A percentile compares a stretch with the other conserved stretches of the same genome.
Conservation (phyloP, 2,888 invertebrate species). For the Yponomeuta cagnagella region DNA sequence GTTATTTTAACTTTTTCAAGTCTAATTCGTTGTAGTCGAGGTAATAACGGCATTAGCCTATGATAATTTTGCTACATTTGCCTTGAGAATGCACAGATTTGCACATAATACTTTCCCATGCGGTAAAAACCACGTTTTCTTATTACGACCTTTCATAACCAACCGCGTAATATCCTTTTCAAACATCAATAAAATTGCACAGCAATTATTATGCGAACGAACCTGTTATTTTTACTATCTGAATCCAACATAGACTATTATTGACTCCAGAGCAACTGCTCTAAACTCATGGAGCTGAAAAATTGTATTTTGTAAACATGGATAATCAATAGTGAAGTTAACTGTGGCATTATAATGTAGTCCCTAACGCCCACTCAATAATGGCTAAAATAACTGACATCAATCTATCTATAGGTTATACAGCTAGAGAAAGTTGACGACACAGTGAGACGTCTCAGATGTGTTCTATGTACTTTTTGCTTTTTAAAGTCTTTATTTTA, state of each 20-base stretch:
- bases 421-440: neutral
- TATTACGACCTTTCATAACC: neutral
- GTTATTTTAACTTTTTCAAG: neutral
- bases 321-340: neutral
- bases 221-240: neutral
- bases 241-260: neutral
- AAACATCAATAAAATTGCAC: conserved; percentile 9
- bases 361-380: neutral
- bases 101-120: neutral
- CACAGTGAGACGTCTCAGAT: neutral
- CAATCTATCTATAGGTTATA: neutral
- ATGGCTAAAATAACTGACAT: neutral
- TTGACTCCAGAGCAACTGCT: neutral
- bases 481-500: neutral
- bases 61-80: neutral
- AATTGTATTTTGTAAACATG: conserved; percentile 5
- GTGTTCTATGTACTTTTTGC: neutral
- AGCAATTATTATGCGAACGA: neutral
- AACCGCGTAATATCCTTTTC: neutral
- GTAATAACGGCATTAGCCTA: neutral
- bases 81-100: neutral
- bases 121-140: neutral
- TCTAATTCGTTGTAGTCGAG: neutral
- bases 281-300: neutral
- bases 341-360: conserved; percentile 2